phyloP scores from a whole-genome alignment of 2,888 invertebrate genomes.

The Limnephilus lunatus region DNA sequence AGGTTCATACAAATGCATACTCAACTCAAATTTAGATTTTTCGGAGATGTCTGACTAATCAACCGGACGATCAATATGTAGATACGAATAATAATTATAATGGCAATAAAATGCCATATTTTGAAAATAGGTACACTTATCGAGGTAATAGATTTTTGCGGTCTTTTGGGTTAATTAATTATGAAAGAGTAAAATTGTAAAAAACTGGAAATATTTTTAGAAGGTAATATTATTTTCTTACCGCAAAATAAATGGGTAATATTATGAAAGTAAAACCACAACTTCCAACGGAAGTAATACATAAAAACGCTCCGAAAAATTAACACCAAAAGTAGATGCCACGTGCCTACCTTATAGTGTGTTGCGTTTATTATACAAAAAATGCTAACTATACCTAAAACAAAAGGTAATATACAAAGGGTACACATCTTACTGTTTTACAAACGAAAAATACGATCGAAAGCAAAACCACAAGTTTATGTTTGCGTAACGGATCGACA shows the following conservation, averaged over 20 bases:
- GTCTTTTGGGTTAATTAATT: not conserved
- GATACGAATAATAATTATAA: too few relatives aligned
- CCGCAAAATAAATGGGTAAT: conserved; percentile 21
- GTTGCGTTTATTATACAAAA: too few relatives aligned
- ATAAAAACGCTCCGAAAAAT: not conserved
- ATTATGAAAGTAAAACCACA: conserved; percentile 40
- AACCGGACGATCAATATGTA: too few relatives aligned
- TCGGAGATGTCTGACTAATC: too few relatives aligned
- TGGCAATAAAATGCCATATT: not conserved
- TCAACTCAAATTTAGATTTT: too few relatives aligned
- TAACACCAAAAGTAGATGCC: not conserved
- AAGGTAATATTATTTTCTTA: not conserved
- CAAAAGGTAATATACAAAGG: too few relatives aligned
- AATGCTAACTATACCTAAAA: too few relatives aligned
- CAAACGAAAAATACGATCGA: not conserved
- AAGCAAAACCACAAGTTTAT: too few relatives aligned
- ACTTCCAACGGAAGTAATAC: conserved; percentile 36
- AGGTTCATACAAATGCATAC: too few relatives aligned
- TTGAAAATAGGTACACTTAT: not conserved
- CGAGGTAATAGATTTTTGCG: not conserved
- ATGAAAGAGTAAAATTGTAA: not conserved
- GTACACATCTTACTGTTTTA: not conserved
- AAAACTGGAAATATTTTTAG: not conserved
- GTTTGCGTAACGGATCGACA: too few relatives aligned
- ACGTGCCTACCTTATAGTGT: too few relatives aligned